Conservation (phyloP, 2,113 vertebrate genomes). For the Psettodes erumei region DNA sequence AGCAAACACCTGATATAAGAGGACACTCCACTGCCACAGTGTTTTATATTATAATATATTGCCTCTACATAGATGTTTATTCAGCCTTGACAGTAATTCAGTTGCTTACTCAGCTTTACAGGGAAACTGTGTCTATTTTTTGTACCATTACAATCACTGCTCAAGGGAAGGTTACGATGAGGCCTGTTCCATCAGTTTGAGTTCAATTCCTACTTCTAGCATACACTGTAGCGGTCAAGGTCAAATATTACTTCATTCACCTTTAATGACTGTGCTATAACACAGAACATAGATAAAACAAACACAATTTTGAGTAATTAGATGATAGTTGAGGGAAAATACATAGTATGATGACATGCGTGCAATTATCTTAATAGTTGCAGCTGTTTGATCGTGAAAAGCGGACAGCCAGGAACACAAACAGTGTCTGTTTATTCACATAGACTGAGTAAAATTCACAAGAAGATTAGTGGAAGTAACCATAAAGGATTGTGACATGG, state of each 20-base stretch:
- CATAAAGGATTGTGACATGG: background rate
- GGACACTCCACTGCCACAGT: background rate
- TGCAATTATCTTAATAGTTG: conserved; percentile 39
- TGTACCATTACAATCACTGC: background rate
- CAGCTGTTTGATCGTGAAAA: conserved; percentile 63
- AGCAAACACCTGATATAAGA: background rate
- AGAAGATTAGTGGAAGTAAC: background rate
- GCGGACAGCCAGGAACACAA: conserved; percentile 41
- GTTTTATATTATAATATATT: background rate
- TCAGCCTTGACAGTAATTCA: background rate
- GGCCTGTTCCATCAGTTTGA: background rate
- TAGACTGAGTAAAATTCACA: conserved; percentile 17
- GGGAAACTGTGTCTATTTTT: background rate
- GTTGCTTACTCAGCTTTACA: background rate
- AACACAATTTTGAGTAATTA: conserved; percentile 46
- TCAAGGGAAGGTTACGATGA: background rate
- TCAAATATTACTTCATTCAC: conserved; percentile 12
- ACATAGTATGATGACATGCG: conserved; percentile 45
- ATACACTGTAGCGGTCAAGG: background rate
- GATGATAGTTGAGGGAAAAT: conserved; percentile 58
- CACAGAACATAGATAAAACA: conserved; percentile 25
- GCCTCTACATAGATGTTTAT: background rate
- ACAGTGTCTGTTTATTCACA: too few species aligned
- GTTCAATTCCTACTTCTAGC: background rate
- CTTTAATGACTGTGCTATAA: conserved; percentile 31